Conservation (phyloP, 2,113 vertebrate genomes). For the Marcusenius ussheri region DNA sequence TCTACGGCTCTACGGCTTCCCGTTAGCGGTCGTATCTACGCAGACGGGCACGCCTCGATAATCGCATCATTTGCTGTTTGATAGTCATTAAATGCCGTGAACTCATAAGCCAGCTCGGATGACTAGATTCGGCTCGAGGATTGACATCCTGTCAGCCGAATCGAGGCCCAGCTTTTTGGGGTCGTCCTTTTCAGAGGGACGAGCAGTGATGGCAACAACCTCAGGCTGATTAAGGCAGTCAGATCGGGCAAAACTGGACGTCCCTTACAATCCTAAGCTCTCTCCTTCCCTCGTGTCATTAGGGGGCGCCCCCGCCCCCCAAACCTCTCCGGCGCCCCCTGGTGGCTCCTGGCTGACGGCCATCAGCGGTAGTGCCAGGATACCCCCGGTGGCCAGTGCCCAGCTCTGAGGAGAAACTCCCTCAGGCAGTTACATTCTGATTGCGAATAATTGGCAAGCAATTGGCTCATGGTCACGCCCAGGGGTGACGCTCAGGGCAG, state of each 20-base stretch:
- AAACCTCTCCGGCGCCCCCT: slow-evolving; percentile 39
- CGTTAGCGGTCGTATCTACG: too few relatives aligned
- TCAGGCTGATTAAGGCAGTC: slow-evolving; percentile 48
- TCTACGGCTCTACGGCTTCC: neutral
- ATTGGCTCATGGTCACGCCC: slow-evolving; percentile 63
- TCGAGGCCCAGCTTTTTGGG: neutral
- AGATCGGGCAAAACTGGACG: slow-evolving; percentile 34
- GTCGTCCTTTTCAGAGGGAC: neutral
- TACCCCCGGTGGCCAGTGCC: slow-evolving; percentile 63
- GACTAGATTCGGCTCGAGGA: neutral
- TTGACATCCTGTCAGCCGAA: neutral
- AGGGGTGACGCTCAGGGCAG: slow-evolving; percentile 40
- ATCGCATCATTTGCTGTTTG: neutral
- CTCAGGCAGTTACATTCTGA: slow-evolving; percentile 63
- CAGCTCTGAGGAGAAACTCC: slow-evolving; percentile 64
- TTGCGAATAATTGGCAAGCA: slow-evolving; percentile 65
- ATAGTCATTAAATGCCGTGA: neutral
- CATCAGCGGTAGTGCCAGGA: slow-evolving; percentile 61
- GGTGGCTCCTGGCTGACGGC: slow-evolving; percentile 39
- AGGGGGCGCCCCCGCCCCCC: slow-evolving; percentile 32
- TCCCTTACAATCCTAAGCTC: slow-evolving; percentile 40
- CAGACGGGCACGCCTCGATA: neutral
- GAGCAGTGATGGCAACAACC: slow-evolving; percentile 46
- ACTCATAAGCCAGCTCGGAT: neutral
- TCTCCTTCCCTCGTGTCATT: slow-evolving; percentile 19